phyloP scores from a whole-genome alignment of 2,797 vertebrate genomes.

The Euthynnus affinis region DNA sequence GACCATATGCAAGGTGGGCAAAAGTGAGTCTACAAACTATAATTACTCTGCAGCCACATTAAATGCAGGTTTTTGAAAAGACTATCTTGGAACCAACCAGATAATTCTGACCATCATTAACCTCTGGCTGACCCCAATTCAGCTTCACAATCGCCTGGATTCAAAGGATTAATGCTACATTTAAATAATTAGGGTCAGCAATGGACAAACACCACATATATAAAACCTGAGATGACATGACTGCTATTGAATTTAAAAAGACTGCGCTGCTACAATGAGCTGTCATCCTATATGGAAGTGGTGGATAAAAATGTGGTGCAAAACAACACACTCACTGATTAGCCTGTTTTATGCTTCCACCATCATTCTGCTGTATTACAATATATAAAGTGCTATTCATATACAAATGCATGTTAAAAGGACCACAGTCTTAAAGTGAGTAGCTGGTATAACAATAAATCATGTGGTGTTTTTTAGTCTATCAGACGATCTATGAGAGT shows the following conservation, averaged over 20 bases:
- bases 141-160: constrained; percentile 76
- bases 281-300: constrained; percentile 52
- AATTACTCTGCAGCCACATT: constrained; percentile 66
- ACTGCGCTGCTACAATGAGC: constrained; percentile 55
- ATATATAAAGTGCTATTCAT: constrained; percentile 17
- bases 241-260: constrained; percentile 69
- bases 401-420: constrained; percentile 35
- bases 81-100: constrained; percentile 59
- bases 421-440: constrained; percentile 1
- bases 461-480: neutral
- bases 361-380: constrained; percentile 41
- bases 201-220: constrained; percentile 72
- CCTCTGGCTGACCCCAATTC: constrained; percentile 81
- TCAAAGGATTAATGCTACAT: constrained; percentile 83
- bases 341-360: constrained; percentile 41
- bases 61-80: constrained; percentile 58
- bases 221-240: constrained; percentile 65
- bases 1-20: constrained; percentile 12
- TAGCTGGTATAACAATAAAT: constrained; percentile 10
- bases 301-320: constrained; percentile 47
- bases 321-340: constrained; percentile 48
- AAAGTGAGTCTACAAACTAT: constrained; percentile 48
- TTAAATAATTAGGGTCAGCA: constrained; percentile 86
- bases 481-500: constrained; percentile 11
- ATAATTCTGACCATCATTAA: constrained; percentile 84